These are phyloP conservation scores for Schizopygopsis pylzovi DNA, from an alignment of 2,797 vertebrate genomes.

Conservation along the genomic window DNA sequence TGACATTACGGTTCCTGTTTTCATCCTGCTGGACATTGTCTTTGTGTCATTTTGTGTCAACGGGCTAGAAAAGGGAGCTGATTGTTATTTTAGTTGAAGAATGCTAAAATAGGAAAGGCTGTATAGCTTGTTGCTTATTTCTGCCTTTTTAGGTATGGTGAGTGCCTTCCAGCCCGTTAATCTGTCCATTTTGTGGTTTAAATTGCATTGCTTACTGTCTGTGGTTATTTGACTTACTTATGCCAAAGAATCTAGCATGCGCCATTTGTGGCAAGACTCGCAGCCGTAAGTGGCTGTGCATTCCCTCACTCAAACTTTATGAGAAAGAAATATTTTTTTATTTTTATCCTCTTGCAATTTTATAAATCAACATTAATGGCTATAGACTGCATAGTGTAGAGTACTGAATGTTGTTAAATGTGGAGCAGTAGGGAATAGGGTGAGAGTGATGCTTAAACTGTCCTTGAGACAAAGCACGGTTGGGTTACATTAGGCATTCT, in stretches of 20 bases:
- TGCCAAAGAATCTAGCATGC: conserved; percentile 22
- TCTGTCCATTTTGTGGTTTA: conserved; percentile 1
- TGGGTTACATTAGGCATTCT: conserved; percentile 50
- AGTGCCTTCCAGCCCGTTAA: conserved; percentile 2
- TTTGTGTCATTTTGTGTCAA: conserved; percentile 61
- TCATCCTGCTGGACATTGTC: conserved; percentile 58
- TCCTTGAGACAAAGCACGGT: conserved; percentile 47
- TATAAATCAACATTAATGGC: conserved; percentile 36
- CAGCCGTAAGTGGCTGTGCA: not conserved
- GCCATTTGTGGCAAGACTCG: conserved; percentile 12
- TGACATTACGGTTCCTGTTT: conserved; percentile 71
- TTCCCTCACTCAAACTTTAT: conserved; percentile 6
- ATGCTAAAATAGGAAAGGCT: not conserved
- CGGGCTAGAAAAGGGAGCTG: conserved; percentile 5
- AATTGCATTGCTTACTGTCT: conserved; percentile 25
- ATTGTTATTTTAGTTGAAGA: conserved; percentile 5
- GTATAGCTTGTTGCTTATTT: conserved; percentile 3
- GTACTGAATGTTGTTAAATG: conserved; percentile 36
- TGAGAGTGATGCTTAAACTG: conserved; percentile 37
- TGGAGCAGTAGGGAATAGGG: conserved; percentile 29
- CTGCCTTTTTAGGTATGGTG: conserved; percentile 7
- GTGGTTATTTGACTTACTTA: conserved; percentile 29
- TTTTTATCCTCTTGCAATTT: not conserved
- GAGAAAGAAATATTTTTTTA: not conserved
- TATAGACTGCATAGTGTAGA: conserved; percentile 22